Percentiles rank a stretch among this genome's conserved stretches.
phyloP scores from a whole-genome alignment of 1,140 invertebrate genomes.

The Argopecten irradians region DNA sequence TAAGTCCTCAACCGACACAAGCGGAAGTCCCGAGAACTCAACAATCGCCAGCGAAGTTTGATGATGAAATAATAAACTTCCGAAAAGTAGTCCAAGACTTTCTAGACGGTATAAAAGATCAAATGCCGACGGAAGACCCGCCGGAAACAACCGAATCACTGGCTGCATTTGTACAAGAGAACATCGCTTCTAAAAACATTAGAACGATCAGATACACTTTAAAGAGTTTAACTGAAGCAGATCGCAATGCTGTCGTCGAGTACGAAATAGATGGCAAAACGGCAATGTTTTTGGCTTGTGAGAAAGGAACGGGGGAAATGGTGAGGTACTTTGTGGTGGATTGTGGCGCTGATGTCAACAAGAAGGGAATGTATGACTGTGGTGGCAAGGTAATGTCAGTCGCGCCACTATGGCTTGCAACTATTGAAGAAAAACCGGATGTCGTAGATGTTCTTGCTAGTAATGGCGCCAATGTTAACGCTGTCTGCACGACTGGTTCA shows the following conservation, averaged over 20 bases:
- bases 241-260: slow-evolving; percentile 22
- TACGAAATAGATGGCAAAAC: slow-evolving; percentile 37
- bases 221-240: not conserved
- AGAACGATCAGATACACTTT: slow-evolving; percentile 19
- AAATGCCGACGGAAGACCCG: not conserved
- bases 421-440: not conserved
- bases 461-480: slow-evolving; percentile 35
- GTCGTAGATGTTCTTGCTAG: slow-evolving; percentile 32
- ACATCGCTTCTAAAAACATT: slow-evolving; percentile 30
- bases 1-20: too few species aligned
- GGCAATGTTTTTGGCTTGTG: slow-evolving; percentile 36
- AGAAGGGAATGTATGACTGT: not conserved
- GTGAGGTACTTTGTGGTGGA: slow-evolving; percentile 31
- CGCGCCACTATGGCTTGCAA: slow-evolving; percentile 36
- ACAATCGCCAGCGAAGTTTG: not conserved
- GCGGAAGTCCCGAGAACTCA: not conserved
- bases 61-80: not conserved
- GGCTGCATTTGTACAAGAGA: slow-evolving; percentile 28
- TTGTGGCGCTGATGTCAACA: slow-evolving; percentile 30
- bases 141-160: slow-evolving; percentile 30
- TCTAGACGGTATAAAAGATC: not conserved
- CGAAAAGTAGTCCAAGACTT: slow-evolving; percentile 1
- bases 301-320: slow-evolving; percentile 28
- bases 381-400: not conserved
- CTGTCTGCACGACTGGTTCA: not conserved